phyloP scores from a whole-genome alignment of 2,797 vertebrate species.

The Valencia hispanica region DNA sequence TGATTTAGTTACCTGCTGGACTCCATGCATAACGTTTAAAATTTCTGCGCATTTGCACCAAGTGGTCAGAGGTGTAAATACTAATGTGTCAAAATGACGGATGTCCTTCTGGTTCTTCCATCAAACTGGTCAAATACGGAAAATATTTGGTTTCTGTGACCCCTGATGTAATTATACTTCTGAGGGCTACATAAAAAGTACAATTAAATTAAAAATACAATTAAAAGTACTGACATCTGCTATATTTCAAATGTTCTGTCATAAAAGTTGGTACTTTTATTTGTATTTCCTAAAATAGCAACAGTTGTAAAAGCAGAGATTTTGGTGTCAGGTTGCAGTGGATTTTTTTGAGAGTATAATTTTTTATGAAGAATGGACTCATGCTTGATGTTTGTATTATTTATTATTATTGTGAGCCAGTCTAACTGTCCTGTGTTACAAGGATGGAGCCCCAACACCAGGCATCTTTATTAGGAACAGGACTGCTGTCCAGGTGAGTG shows the following conservation, averaged over 20 bases:
- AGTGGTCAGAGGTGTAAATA: too few relatives aligned
- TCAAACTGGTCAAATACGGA: too few relatives aligned
- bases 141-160: too few relatives aligned
- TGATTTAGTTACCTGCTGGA: too few relatives aligned
- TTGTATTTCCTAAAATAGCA: not conserved
- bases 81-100: too few relatives aligned
- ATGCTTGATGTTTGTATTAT: not conserved
- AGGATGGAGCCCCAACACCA: conserved; percentile 38
- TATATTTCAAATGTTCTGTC: not conserved
- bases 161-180: not conserved
- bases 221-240: not conserved
- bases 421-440: not conserved
- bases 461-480: conserved; percentile 54
- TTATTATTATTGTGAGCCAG: not conserved
- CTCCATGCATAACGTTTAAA: too few relatives aligned
- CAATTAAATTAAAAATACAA: too few relatives aligned
- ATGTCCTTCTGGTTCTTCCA: too few relatives aligned
- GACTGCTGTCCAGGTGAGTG: conserved; percentile 81
- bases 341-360: not conserved
- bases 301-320: not conserved
- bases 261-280: not conserved
- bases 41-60: too few relatives aligned
- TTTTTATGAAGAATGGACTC: not conserved
- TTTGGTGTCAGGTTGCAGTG: not conserved
- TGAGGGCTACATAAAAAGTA: not conserved